These are phyloP conservation scores for Saccostrea glomerata DNA, from an alignment of 1,140 invertebrate genomes.

Conservation along the genomic window DNA sequence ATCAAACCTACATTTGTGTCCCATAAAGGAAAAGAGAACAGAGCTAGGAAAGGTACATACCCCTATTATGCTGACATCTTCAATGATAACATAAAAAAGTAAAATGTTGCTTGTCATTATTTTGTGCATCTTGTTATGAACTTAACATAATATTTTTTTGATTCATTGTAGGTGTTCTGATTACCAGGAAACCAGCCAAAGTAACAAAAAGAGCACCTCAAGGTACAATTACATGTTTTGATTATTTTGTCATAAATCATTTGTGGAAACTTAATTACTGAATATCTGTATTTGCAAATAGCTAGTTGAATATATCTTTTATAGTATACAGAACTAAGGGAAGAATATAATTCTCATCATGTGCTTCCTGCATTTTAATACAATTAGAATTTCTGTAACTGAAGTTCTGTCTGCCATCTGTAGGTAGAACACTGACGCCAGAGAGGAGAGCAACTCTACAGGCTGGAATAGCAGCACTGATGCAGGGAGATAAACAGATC, in stretches of 20 bases:
- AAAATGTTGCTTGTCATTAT: too few relatives aligned
- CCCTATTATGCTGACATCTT: too few relatives aligned
- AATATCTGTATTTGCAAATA: too few relatives aligned
- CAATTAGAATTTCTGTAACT: too few relatives aligned
- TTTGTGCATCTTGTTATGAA: too few relatives aligned
- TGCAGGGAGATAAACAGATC: conserved; percentile 43
- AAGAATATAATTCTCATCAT: too few relatives aligned
- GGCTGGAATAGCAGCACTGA: conserved; percentile 55
- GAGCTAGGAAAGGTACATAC: neutral
- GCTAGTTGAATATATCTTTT: too few relatives aligned
- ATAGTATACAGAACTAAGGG: too few relatives aligned
- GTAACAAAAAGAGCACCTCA: neutral
- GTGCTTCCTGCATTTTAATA: too few relatives aligned
- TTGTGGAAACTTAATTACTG: too few relatives aligned
- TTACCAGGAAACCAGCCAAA: neutral
- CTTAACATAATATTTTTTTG: neutral
- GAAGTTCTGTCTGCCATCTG: neutral
- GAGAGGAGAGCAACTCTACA: conserved; percentile 52
- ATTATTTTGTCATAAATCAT: neutral
- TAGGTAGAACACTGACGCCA: conserved; percentile 44
- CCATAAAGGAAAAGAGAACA: neutral
- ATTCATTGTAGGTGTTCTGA: neutral
- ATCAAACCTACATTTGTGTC: conserved; percentile 3
- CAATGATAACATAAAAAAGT: too few relatives aligned
- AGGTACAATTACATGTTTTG: neutral